Evolutionary conservation across 2,113 vertebrate genomes (phyloP).

Genomic region (Neotoma lepida): DNA sequence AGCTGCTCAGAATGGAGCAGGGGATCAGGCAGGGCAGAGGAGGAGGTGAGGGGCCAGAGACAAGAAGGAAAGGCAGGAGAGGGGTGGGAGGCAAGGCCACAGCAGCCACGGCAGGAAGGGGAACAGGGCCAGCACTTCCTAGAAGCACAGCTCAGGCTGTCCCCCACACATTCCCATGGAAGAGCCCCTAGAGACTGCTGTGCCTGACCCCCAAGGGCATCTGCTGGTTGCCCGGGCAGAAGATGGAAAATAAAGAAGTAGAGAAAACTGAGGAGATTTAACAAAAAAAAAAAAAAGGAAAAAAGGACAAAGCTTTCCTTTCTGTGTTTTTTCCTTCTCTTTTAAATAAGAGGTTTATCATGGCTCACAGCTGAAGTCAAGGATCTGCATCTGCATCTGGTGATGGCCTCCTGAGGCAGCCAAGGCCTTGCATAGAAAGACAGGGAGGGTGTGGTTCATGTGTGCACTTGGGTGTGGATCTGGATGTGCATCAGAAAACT

Average conservation of each 20-base stretch:
- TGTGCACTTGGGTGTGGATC: background rate
- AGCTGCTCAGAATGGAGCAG: background rate
- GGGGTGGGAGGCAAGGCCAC: fast-evolving
- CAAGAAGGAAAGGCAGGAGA: background rate
- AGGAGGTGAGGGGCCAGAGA: background rate
- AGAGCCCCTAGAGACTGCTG: too few relatives aligned
- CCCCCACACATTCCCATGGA: fast-evolving
- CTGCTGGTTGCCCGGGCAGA: background rate
- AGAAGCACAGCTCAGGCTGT: background rate
- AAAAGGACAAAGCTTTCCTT: background rate
- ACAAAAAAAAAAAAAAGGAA: background rate
- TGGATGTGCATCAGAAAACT: background rate
- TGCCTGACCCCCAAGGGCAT: too few relatives aligned
- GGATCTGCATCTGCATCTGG: background rate
- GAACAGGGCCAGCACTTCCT: fast-evolving
- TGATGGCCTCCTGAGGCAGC: background rate
- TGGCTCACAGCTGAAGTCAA: background rate
- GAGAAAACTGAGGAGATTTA: background rate
- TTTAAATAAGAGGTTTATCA: background rate
- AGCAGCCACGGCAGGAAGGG: too few relatives aligned
- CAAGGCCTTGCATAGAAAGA: background rate
- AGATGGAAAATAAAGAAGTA: background rate
- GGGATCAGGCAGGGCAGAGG: fast-evolving
- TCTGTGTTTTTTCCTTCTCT: background rate
- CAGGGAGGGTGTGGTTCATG: too few relatives aligned